Percentiles rank a stretch among this genome's conserved stretches.
Evolutionary conservation across 2,888 invertebrate genomes (phyloP).

Genomic region (Timandra comae): DNA sequence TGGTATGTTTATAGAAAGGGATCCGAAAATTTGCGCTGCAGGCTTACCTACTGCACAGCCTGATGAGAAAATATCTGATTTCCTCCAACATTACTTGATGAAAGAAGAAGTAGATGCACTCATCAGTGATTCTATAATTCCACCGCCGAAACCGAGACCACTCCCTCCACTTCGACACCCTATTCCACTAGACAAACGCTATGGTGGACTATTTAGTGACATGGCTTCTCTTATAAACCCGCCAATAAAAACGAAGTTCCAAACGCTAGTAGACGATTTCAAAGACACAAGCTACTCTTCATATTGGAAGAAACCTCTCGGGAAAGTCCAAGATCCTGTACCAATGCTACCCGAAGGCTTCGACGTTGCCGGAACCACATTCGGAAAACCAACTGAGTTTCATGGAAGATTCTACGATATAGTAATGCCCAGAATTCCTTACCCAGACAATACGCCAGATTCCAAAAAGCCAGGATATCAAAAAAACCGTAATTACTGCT

Average conservation of each 20-base stretch:
- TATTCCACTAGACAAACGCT: constrained; percentile 40
- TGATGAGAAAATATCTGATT: constrained; percentile 34
- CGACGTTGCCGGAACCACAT: constrained; percentile 42
- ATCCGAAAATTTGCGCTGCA: constrained; percentile 54
- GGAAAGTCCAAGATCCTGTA: constrained; percentile 38
- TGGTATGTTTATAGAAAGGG: constrained; percentile 55
- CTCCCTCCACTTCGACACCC: constrained; percentile 46
- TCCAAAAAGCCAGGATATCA: constrained; percentile 41
- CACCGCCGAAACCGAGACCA: constrained; percentile 38
- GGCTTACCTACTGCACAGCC: constrained; percentile 53
- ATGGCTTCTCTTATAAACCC: constrained; percentile 45
- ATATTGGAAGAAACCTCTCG: constrained; percentile 55
- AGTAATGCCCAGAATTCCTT: constrained; percentile 51
- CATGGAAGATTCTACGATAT: constrained; percentile 53
- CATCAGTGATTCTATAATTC: constrained; percentile 48
- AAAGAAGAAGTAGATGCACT: constrained; percentile 59
- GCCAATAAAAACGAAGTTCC: constrained; percentile 49
- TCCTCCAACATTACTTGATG: constrained; percentile 48
- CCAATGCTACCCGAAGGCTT: constrained; percentile 61
- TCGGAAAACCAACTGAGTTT: constrained; percentile 43
- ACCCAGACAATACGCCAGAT: constrained; percentile 42
- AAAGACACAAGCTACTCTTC: constrained; percentile 53
- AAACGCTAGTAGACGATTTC: constrained; percentile 47
- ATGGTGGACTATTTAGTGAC: constrained; percentile 38
- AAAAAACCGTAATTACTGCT: constrained; percentile 44